Base-by-base conservation (phyloP, 2,113 vertebrate species). In the Vidua macroura region DNA sequence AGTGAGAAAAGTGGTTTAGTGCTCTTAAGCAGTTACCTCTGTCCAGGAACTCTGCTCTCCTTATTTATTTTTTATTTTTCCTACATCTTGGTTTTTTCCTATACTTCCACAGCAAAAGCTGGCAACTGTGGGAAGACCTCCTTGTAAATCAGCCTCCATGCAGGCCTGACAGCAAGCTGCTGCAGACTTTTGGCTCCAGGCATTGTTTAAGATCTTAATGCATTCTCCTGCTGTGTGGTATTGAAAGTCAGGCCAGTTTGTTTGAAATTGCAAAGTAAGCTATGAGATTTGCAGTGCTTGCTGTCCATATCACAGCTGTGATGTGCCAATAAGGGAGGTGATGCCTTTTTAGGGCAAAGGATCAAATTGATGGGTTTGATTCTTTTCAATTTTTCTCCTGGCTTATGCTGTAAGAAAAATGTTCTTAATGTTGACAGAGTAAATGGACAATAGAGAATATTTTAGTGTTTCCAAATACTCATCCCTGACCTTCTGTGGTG, bases 201-300 rank as follows among this genome's bases (percentile, higher is more conserved):
- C 88, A 28, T 78, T 87, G 81, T 81, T 90, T 68, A 77, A 88
- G 83, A 75, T 84, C 74, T 59, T 88, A 90, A 84, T 92, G 76
- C 69, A 58, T 90, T 84, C 66, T 81, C 64, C 68, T 83, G 55
- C 86, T 88, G 72, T 87, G 89, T 86, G 69, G 31, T 78, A 52
- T 81, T 88, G 85, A 90, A 73, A 91, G 35, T 83, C 91, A 91
- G 69, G 83, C 73, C 44, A 81, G 58, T 82, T 91, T 23, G 49
- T 74, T 66, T 56, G 48, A 86, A 93, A 93, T 85, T 91, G 41
- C 48, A 43, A 78, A 94, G 85, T 46, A 70, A 87, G 85, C 92
- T 44, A 5, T 75, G 69, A 82, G 74, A 43, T 78, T 91, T 81
- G 87, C 84, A 87, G 64, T 28, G 46, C 31, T 43, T 82, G 52